Conservation (phyloP, 53 echinoderm and acorn worm species). For the Holothuria leucospilota region DNA sequence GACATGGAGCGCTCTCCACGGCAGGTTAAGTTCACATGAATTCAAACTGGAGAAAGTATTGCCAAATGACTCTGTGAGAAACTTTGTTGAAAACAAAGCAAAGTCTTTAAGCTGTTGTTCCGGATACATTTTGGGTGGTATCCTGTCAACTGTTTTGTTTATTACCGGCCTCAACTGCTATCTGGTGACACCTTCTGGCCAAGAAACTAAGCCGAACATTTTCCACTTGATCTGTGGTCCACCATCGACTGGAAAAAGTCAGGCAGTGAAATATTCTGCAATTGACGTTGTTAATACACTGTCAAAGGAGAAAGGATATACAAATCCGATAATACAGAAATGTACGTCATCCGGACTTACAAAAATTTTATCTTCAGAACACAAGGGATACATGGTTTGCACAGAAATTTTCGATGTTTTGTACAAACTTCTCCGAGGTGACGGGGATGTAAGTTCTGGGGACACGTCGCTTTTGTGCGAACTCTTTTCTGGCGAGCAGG, state of each 20-base stretch:
- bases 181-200: conserved; percentile 7
- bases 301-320: neutral
- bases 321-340: neutral
- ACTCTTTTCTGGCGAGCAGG: conserved; percentile 14
- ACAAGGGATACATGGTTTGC: no score
- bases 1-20: no score
- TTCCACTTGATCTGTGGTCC: conserved; percentile 29
- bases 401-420: no score
- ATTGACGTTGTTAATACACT: neutral
- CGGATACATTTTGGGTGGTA: no score
- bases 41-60: no score
- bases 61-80: no score
- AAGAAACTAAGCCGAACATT: conserved; percentile 3
- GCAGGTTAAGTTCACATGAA: no score
- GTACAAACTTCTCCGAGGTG: neutral
- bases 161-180: no score
- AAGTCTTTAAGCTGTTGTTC: no score
- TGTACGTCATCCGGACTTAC: conserved; percentile 1
- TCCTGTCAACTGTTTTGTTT: no score
- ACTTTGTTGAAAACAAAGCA: no score
- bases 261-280: neutral
- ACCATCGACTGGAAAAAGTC: conserved; percentile 23
- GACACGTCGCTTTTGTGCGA: conserved; percentile 3
- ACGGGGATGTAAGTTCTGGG: neutral
- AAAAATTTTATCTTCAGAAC: neutral